These are phyloP conservation scores for Sinocyclocheilus grahami DNA, from an alignment of 2,113 vertebrate species.

Conservation along the genomic window DNA sequence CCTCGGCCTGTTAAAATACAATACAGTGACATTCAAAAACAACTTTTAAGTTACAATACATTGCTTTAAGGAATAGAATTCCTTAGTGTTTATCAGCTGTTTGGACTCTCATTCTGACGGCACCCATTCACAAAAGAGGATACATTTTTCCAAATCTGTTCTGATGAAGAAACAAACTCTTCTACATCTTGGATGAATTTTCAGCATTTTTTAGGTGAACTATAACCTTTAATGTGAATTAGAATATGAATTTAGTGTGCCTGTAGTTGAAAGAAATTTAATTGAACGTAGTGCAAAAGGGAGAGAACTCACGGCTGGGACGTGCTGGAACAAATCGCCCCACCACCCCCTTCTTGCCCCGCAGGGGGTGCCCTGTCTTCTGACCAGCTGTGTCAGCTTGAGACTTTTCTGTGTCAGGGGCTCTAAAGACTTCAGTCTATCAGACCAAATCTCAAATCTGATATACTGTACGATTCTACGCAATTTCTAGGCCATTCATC, in stretches of 20 bases:
- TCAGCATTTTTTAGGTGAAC: too few relatives aligned
- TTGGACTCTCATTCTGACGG: too few relatives aligned
- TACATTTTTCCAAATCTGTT: not conserved
- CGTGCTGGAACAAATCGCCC: slow-evolving; percentile 32
- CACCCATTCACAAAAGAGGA: too few relatives aligned
- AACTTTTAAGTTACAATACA: not conserved
- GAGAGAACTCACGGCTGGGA: not conserved
- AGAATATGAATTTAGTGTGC: not conserved
- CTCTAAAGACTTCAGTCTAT: slow-evolving; percentile 33
- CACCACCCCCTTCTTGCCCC: slow-evolving; percentile 6
- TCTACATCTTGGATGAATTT: not conserved
- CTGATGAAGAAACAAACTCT: not conserved
- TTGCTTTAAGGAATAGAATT: not conserved
- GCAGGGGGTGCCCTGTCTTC: slow-evolving; percentile 24
- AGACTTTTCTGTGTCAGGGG: slow-evolving; percentile 17
- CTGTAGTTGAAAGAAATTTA: not conserved
- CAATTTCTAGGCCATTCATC: not conserved
- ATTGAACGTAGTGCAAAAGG: not conserved
- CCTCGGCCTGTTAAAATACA: too few relatives aligned
- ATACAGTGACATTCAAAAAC: not conserved
- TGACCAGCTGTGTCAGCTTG: slow-evolving; percentile 42
- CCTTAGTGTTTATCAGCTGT: too few relatives aligned
- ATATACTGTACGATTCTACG: not conserved
- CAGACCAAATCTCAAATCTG: slow-evolving; percentile 24
- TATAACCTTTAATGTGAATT: not conserved